phyloP scores from a whole-genome alignment of 1,140 invertebrate genomes.

The Marisa cornuarietis region DNA sequence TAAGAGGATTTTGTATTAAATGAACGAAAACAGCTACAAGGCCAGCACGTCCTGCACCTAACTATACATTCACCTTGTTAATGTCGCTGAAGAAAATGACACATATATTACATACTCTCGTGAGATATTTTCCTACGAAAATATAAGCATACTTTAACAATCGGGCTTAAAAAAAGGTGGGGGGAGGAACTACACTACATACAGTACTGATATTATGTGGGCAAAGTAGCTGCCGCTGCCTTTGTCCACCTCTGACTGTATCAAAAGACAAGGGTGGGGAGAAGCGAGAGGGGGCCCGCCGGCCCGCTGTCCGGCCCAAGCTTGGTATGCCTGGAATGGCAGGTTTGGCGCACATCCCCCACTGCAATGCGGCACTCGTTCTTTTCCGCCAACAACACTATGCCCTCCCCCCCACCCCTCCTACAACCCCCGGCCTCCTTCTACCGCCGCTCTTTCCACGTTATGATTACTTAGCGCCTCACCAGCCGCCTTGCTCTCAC shows the following conservation, averaged over 20 bases:
- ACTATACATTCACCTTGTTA: too few relatives aligned
- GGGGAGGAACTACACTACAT: not conserved
- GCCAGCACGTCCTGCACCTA: too few relatives aligned
- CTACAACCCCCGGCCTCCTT: not conserved
- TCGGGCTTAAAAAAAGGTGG: not conserved
- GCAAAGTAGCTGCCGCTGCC: too few relatives aligned
- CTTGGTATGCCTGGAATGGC: slow-evolving; percentile 16
- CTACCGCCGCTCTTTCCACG: not conserved
- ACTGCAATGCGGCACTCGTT: slow-evolving; percentile 24
- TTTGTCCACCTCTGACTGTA: not conserved
- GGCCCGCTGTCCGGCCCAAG: not conserved
- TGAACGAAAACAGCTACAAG: too few relatives aligned
- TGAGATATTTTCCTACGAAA: too few relatives aligned
- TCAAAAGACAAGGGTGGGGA: not conserved
- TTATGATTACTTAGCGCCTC: not conserved
- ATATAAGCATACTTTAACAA: too few relatives aligned
- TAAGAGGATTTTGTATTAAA: too few relatives aligned
- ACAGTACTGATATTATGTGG: too few relatives aligned
- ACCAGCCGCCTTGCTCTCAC: not conserved
- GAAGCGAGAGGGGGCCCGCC: not conserved
- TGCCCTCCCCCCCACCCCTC: not conserved
- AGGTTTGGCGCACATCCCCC: slow-evolving; percentile 22
- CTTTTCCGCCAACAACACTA: too few relatives aligned
- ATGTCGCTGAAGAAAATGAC: too few relatives aligned
- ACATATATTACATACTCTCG: too few relatives aligned